Conservation (phyloP, 2,797 vertebrate genomes). For the Silurus aristotelis region DNA sequence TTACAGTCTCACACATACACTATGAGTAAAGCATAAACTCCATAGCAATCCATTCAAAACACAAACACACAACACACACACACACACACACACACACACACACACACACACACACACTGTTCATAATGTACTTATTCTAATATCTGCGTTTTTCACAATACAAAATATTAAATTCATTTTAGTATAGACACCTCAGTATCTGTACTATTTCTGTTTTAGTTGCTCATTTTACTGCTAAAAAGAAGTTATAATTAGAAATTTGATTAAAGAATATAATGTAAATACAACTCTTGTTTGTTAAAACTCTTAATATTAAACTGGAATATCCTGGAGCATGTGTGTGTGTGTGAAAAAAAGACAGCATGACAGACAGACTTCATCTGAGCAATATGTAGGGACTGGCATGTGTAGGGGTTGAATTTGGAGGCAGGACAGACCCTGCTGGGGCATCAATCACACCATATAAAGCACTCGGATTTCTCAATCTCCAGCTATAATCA, state of each 20-base stretch:
- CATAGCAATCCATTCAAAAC: background rate
- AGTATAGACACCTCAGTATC: background rate
- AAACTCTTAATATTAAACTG: background rate
- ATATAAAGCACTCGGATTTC: slow-evolving; percentile 59
- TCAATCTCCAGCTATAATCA: slow-evolving; percentile 73
- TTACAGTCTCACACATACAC: background rate
- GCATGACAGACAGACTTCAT: background rate
- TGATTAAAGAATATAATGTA: background rate
- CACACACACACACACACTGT: background rate
- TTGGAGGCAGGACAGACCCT: slow-evolving; percentile 49
- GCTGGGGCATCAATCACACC: slow-evolving; percentile 61
- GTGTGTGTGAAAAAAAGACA: background rate
- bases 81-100: too few species aligned
- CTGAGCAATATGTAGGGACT: slow-evolving; percentile 30
- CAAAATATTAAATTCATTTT: background rate
- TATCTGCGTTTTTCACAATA: background rate
- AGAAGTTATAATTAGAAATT: too few species aligned
- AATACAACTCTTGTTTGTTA: background rate
- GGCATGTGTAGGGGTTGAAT: slow-evolving; percentile 61
- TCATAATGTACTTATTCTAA: background rate
- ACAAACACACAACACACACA: background rate
- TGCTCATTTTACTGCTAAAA: background rate
- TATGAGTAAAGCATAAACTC: background rate
- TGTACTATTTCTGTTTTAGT: background rate
- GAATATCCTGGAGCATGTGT: background rate